phyloP scores from a whole-genome alignment of 2,797 vertebrate species.

The Poecilia picta region DNA sequence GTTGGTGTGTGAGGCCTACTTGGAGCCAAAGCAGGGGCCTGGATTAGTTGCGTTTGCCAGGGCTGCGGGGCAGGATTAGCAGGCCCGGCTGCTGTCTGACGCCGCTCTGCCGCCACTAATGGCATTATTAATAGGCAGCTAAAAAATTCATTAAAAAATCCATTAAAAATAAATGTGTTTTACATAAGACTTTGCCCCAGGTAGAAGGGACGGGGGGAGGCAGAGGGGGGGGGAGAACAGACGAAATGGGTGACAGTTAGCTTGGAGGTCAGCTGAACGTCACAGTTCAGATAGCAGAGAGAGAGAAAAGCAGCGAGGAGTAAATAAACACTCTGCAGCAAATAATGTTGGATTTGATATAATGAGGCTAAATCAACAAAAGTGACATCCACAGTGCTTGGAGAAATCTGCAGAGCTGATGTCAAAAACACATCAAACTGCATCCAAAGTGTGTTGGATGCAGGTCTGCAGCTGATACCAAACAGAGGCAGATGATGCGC shows the following conservation, averaged over 20 bases:
- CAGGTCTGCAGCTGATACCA: slow-evolving; percentile 31
- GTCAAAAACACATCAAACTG: slow-evolving; percentile 24
- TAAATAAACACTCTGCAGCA: slow-evolving; percentile 61
- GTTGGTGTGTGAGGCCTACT: slow-evolving; percentile 80
- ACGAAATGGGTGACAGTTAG: slow-evolving; percentile 90
- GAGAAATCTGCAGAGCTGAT: slow-evolving; percentile 37
- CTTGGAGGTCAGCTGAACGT: slow-evolving; percentile 91
- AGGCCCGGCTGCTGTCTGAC: slow-evolving; percentile 91
- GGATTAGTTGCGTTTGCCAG: slow-evolving; percentile 95
- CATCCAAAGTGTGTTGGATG: slow-evolving; percentile 27
- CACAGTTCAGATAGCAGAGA: slow-evolving; percentile 89
- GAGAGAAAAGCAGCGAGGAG: slow-evolving; percentile 45
- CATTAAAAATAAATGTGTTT: slow-evolving; percentile 99
- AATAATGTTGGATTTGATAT: slow-evolving; percentile 39
- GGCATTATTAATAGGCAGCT: slow-evolving; percentile 99
- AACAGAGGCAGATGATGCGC: background rate
- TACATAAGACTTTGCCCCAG: slow-evolving; percentile 99
- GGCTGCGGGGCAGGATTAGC: slow-evolving; percentile 99
- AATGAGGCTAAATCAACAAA: slow-evolving; percentile 60
- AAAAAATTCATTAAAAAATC: slow-evolving; percentile 99
- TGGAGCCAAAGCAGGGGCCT: slow-evolving; percentile 90
- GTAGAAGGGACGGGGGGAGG: slow-evolving; percentile 84
- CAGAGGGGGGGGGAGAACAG: slow-evolving; percentile 32
- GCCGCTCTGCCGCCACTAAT: slow-evolving; percentile 98
- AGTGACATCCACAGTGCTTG: slow-evolving; percentile 16